Evolutionary conservation across 2,888 invertebrate genomes (phyloP), one percentile per base, ranked within the genome.

Genomic region (Dyspetes luteomarginatus): DNA sequence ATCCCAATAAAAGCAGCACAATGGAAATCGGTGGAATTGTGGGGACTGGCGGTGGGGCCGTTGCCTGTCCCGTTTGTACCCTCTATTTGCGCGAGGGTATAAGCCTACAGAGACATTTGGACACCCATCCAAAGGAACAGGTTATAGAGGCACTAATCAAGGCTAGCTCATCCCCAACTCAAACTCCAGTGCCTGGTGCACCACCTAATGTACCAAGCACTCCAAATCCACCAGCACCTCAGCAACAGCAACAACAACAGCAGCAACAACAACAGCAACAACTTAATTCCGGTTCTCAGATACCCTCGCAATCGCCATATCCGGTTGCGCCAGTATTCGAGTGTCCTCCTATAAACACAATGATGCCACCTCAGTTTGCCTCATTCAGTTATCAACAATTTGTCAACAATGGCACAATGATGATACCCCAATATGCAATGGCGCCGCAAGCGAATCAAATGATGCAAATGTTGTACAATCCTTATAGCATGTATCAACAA

Each of bases 41-140:
- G 43, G 68, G 68, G 28, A 67, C 80, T 64, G 86, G 87, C 74
- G 86, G 87, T 65, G 89, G 90, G 78, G 92, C 92, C 78, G 90
- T 92, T 74, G 92, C 93, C 91, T 97, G 97, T 92, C 97, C 97
- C 71, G 97, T 97, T 84, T 97, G 97, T 93, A 97, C 97, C 45
- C 93, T 97, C 82, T 97, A 95, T 92, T 93, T 97, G 85, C 95
- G 97, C 86, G 96, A 96, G 92, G 97, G 97, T 75, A 97, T 97
- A 93, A 95, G 95, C 78, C 93, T 97, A 86, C 96, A 96, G 90
- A 94, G 94, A 83, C 97, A 97, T 91, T 93, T 97, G 91, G 95
- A 96, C 89, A 97, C 97, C 26, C 97, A 97, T 93, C 97, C 97
- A 50, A 97, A 97, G 92, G 97, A 97, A 87, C 97, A 97, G 92